phyloP scores from a whole-genome alignment of 2,888 invertebrate species.

The Drosophila mimetica region DNA sequence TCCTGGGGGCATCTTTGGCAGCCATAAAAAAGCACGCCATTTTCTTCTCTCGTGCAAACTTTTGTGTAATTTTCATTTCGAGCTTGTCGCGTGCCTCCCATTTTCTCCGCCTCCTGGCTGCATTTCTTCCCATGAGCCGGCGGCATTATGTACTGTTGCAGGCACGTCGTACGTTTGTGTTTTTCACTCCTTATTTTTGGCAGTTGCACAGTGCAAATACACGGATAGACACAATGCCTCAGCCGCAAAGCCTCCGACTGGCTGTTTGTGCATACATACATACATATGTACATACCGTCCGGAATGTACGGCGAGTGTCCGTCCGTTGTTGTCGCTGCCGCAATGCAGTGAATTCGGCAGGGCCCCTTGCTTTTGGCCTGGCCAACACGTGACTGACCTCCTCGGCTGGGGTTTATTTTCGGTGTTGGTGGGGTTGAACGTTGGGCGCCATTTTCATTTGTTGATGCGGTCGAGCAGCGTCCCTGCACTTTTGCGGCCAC shows the following conservation, averaged over 20 bases:
- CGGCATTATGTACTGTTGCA: slow-evolving; percentile 53
- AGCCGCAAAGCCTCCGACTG: slow-evolving; percentile 12
- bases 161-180: slow-evolving; percentile 55
- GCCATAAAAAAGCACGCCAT: slow-evolving; percentile 48
- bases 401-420: slow-evolving; percentile 1
- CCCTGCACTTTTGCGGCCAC: slow-evolving; percentile 72
- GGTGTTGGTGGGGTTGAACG: slow-evolving; percentile 7
- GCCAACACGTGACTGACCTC: slow-evolving; percentile 72
- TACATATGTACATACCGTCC: neutral
- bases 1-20: slow-evolving; percentile 51
- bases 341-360: slow-evolving; percentile 76
- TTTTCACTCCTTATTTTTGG: slow-evolving; percentile 54
- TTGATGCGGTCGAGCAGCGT: slow-evolving; percentile 60
- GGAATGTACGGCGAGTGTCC: slow-evolving; percentile 2
- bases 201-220: slow-evolving; percentile 51
- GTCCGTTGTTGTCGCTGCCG: slow-evolving; percentile 60
- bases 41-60: slow-evolving; percentile 43
- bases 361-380: slow-evolving; percentile 32
- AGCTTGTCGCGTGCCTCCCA: slow-evolving; percentile 54
- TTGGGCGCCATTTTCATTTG: slow-evolving; percentile 56
- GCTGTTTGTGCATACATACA: slow-evolving; percentile 16
- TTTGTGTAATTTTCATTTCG: slow-evolving; percentile 61
- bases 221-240: slow-evolving; percentile 40
- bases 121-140: slow-evolving; percentile 19
- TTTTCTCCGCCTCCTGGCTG: neutral